Conservation (phyloP, 2,113 vertebrate species). For the Bos indicus region DNA sequence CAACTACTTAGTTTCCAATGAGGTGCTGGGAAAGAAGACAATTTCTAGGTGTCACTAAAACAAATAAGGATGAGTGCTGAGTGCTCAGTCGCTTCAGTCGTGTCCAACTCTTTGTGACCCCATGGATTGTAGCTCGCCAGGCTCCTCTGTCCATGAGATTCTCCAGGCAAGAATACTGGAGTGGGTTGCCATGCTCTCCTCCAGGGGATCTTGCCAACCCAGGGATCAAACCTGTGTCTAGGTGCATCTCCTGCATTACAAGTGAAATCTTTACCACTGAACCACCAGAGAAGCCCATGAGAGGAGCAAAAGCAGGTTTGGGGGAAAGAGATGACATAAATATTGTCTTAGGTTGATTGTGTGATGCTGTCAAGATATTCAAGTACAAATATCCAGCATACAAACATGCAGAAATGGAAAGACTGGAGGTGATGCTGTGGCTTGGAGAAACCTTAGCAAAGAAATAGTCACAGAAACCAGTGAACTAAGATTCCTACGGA, state of each 20-base stretch:
- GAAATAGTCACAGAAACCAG: not conserved
- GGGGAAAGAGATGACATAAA: not conserved
- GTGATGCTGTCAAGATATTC: not conserved
- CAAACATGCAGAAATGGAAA: not conserved
- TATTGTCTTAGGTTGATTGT: not conserved
- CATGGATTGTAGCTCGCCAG: not conserved
- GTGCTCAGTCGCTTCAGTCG: not conserved
- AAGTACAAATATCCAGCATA: not conserved
- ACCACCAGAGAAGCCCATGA: not conserved
- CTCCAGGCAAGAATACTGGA: not conserved
- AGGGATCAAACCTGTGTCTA: not conserved
- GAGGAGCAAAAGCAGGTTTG: not conserved
- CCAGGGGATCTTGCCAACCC: not conserved
- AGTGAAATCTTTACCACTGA: not conserved
- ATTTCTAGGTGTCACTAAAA: not conserved
- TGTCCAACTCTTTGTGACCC: not conserved
- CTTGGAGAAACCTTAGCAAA: not conserved
- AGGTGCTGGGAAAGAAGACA: not conserved
- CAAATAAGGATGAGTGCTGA: not conserved
- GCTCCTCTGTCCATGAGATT: not conserved
- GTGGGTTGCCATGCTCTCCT: not conserved
- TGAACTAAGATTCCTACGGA: not conserved
- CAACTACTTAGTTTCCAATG: not conserved
- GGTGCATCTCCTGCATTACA: not conserved
- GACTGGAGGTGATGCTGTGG: not conserved